Evolutionary conservation across 2,113 vertebrate genomes (phyloP), one percentile per base, ranked within the genome.

Genomic region (Ia io): DNA sequence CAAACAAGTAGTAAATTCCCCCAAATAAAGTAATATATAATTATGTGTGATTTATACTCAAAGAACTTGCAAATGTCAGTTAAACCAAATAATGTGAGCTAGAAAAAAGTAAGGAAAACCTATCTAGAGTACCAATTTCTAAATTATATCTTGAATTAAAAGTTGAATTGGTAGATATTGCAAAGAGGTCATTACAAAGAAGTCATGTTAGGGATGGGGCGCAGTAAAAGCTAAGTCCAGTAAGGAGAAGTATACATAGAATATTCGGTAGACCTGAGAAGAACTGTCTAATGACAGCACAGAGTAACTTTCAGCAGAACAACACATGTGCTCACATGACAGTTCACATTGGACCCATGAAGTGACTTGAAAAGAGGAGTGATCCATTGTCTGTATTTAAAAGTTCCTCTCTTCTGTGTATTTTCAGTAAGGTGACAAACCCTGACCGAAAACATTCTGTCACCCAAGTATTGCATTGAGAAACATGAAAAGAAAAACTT

Each of bases 141-240:
- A 92, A 92, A 20, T 35, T 59, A 22, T 32, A 16, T 25, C 14
- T 93, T 84, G 59, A 77, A 51, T 85, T 73, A 73, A 63, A 8
- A 5, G 25, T 47, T 84, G 37, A 83, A 76, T 2, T 61, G 44
- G 17, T 23, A 89, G 32, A 20, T 2, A 63, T 49, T 67, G 61
- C 9, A n/a, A 94, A 93, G 22, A 28, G 10, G 1, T 85, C 13
- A 22, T 80, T 73, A 23, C 2, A 78, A 12, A 32, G 53, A 56
- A 23, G 22, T 59, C 11, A 56, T 51, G 2, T 2, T 88, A 67
- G 6, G 2, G 5, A 35, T 22, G 6, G 9, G 22, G 1, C 10
- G 25, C 4, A 63, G 1, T 49, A 23, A 69, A n/a, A 49, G 5
- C 22, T 25, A 71, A 30, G 7, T 37, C 32, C 18, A 35, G 1